These are phyloP conservation scores for Phyllotreta striolata DNA, from an alignment of 2,888 invertebrate genomes.

Conservation along the genomic window DNA sequence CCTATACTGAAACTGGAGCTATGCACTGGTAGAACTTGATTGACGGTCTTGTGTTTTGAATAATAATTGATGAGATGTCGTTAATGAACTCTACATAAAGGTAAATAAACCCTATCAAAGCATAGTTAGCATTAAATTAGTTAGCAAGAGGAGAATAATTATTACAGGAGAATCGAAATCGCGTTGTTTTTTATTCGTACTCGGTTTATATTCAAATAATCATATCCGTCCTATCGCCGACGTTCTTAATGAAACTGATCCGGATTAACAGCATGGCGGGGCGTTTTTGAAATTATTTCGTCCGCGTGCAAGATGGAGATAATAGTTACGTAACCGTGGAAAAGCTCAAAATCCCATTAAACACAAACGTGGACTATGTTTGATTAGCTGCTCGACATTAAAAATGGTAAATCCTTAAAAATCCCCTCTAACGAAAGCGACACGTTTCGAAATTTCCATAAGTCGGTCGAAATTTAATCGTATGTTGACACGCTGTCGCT, in stretches of 20 bases:
- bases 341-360: conserved; percentile 19
- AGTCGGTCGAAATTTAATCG: conserved; percentile 3
- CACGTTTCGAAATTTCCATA: conserved; percentile 2
- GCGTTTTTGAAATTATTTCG: conserved; percentile 9
- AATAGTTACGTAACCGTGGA: conserved; percentile 18
- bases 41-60: conserved; percentile 3
- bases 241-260: conserved; percentile 12
- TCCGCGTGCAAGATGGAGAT: conserved; percentile 19
- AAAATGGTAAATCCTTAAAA: conserved; percentile 17
- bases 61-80: conserved; percentile 8
- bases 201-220: conserved; percentile 3
- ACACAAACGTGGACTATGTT: conserved; percentile 18
- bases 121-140: no score
- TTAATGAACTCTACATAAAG: conserved; percentile 9
- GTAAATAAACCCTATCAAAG: conserved; percentile 1
- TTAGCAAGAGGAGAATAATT: no score
- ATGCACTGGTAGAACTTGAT: conserved; percentile 5
- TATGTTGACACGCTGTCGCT: no score
- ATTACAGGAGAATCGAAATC: no score
- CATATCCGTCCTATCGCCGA: neutral
- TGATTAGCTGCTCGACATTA: conserved; percentile 19
- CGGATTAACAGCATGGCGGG: neutral
- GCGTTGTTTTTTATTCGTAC: no score
- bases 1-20: conserved; percentile 5
- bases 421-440: conserved; percentile 10